These are phyloP conservation scores for Oreochromis mossambicus DNA, from an alignment of 2,797 vertebrate species.

Conservation along the genomic window DNA sequence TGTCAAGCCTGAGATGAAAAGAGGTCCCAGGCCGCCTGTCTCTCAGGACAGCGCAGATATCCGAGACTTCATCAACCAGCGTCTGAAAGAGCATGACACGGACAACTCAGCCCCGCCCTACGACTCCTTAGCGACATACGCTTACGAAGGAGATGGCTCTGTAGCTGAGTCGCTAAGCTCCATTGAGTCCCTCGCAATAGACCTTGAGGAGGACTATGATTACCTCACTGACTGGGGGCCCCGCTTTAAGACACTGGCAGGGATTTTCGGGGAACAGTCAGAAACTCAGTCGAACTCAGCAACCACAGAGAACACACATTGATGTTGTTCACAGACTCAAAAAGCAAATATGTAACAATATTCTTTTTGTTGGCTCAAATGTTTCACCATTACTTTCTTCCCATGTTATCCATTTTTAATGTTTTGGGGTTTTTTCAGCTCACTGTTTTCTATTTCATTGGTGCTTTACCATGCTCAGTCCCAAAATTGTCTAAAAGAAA, in stretches of 20 bases:
- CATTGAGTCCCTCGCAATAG: conserved; percentile 84
- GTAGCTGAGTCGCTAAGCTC: conserved; percentile 94
- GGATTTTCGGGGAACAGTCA: conserved; percentile 88
- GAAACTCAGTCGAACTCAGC: conserved; percentile 75
- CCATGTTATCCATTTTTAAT: conserved; percentile 18
- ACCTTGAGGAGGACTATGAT: conserved; percentile 89
- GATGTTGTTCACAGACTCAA: conserved; percentile 54
- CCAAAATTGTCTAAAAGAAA: conserved; percentile 61
- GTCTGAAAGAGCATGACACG: conserved; percentile 87
- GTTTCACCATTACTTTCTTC: conserved; percentile 24
- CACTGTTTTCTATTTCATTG: conserved; percentile 20
- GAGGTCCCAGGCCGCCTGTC: conserved; percentile 54
- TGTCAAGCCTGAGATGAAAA: conserved; percentile 85
- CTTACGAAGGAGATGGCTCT: conserved; percentile 93
- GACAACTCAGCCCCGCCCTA: conserved; percentile 92
- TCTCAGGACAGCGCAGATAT: conserved; percentile 89
- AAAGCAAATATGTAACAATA: conserved; percentile 32
- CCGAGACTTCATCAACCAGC: conserved; percentile 90
- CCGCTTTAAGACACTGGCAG: conserved; percentile 93
- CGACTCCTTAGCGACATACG: conserved; percentile 95
- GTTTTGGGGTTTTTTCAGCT: conserved; percentile 16
- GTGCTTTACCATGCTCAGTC: conserved; percentile 50
- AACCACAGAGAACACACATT: conserved; percentile 68
- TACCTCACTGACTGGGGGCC: conserved; percentile 96
- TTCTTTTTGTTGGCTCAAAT: conserved; percentile 28